Conservation (phyloP, 1,140 invertebrate species). For the Oreohelix idahoensis region DNA sequence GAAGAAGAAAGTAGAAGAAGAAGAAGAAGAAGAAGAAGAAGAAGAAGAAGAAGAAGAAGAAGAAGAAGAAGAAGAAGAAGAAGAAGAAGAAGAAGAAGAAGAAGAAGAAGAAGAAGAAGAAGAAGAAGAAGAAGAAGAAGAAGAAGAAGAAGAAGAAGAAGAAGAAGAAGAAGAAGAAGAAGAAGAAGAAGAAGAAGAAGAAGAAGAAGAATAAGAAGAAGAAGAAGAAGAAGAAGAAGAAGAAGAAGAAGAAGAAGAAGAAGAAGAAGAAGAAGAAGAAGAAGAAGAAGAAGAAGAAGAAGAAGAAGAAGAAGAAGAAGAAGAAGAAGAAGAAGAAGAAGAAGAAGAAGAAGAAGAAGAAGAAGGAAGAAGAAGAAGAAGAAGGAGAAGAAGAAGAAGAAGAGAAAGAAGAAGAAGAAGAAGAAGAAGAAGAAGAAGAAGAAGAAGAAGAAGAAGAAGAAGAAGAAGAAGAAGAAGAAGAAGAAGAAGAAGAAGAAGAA, state of each 20-base stretch:
- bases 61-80: conserved; percentile 6
- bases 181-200: conserved; percentile 10
- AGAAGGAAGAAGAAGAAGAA: neutral
- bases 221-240: conserved; percentile 8
- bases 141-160: conserved; percentile 18
- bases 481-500: neutral
- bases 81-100: conserved; percentile 21
- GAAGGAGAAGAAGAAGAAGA: neutral
- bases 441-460: conserved; percentile 19
- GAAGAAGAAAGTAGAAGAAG: too few relatives aligned
- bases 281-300: conserved; percentile 18
- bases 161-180: conserved; percentile 19
- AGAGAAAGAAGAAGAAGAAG: conserved; percentile 18
- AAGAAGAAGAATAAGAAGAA: too few relatives aligned
- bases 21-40: conserved; percentile 10
- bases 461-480: conserved; percentile 1
- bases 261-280: conserved; percentile 16
- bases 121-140: neutral
- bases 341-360: neutral
- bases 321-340: conserved; percentile 12
- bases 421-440: conserved; percentile 29
- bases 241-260: conserved; percentile 25
- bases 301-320: conserved; percentile 25
- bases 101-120: conserved; percentile 21
- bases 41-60: conserved; percentile 28